These are phyloP conservation scores for Embidobia sp. DNA, from an alignment of 2,888 invertebrate genomes.

Conservation along the genomic window DNA sequence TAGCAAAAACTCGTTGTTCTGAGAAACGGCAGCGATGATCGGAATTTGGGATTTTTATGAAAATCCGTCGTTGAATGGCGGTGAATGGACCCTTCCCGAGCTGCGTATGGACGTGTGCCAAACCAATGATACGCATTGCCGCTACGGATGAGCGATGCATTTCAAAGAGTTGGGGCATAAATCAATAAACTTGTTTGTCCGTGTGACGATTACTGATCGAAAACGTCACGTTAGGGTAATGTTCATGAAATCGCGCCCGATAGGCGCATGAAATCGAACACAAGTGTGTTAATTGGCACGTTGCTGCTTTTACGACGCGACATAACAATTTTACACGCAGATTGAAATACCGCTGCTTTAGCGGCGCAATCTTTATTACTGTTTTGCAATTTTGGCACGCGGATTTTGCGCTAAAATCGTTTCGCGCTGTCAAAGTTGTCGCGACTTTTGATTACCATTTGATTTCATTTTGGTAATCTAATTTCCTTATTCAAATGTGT, in stretches of 20 bases:
- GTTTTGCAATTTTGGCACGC: too few relatives aligned
- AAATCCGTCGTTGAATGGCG: constrained; percentile 38
- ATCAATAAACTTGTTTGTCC: constrained; percentile 54
- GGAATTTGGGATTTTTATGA: constrained; percentile 18
- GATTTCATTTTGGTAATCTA: too few relatives aligned
- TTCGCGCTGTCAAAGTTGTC: too few relatives aligned
- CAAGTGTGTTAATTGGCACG: not conserved
- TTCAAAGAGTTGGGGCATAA: constrained; percentile 53
- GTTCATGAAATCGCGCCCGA: constrained; percentile 9
- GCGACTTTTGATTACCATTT: too few relatives aligned
- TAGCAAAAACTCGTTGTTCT: not conserved
- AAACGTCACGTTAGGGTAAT: constrained; percentile 27
- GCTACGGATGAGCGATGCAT: constrained; percentile 45
- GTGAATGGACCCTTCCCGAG: constrained; percentile 39
- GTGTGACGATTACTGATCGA: constrained; percentile 23
- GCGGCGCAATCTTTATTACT: too few relatives aligned
- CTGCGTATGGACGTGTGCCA: constrained; percentile 52
- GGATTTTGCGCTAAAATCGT: too few relatives aligned
- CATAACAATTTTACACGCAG: too few relatives aligned
- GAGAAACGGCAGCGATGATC: constrained; percentile 14
- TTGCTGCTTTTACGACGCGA: too few relatives aligned
- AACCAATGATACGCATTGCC: constrained; percentile 60
- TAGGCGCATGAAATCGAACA: not conserved
- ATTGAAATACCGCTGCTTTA: too few relatives aligned
- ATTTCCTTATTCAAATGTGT: too few relatives aligned